Evolutionary conservation across 2,113 vertebrate genomes (phyloP), one percentile per base, ranked within the genome.

Genomic region (Catharus bicknelli): DNA sequence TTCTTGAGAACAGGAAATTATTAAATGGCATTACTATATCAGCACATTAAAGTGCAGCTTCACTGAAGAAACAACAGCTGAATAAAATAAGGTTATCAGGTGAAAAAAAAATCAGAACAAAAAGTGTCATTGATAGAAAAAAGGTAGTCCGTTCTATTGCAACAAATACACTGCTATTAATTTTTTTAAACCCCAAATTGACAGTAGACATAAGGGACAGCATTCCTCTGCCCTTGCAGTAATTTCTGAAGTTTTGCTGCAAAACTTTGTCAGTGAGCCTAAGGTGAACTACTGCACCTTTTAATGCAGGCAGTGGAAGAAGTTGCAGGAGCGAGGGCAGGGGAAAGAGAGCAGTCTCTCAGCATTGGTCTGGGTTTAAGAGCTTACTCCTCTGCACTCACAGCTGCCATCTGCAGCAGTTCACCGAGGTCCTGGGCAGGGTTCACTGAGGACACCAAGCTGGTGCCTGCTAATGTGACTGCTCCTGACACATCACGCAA

Each of bases 1-100:
- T 91, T 95, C 45, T 61, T 70, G 22, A 89, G 47, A 77, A 45
- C 30, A 73, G 40, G n/a, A 93, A 64, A 50, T 64, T 23, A 76
- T 85, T 69, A 72, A 80, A 68, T 76, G 29, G 16, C 38, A 63
- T 69, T 78, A 45, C 25, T 26, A 1, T 87, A 66, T 38, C 27
- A 68, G 10, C 43, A 64, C 30, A 38, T 59, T 66, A 86, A 70
- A 83, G 68, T 47, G 20, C 13, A 76, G 40, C 30, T 75, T 69
- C n/a, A 67, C 17, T 34, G 54, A 82, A 90, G 62, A 76, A 93
- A 63, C 50, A 79, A 67, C 21, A 68, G 30, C 36, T 42, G 18
- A 91, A 76, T 90, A 63, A 83, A 87, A 63, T 61, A 51, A 59
- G 29, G 18, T 45, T 70, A 40, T 13, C 29, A 54, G 32, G 15